phyloP scores from a whole-genome alignment of 2,888 invertebrate genomes.

The Conomelus anceps region DNA sequence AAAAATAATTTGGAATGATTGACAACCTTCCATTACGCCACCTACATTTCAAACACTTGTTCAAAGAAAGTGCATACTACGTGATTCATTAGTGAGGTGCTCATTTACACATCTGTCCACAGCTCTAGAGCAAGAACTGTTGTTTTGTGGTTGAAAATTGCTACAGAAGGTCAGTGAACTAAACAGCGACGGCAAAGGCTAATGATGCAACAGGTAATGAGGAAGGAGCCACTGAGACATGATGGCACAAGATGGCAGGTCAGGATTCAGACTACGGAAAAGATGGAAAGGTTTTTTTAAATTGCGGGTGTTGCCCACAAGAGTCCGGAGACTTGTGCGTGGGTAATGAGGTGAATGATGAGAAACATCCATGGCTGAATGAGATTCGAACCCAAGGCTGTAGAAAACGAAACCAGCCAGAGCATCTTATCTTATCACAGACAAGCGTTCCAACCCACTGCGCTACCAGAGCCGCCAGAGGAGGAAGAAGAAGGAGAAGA shows the following conservation, averaged over 20 bases:
- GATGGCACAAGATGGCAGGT: neutral
- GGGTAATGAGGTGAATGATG: too few relatives aligned
- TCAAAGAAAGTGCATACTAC: neutral
- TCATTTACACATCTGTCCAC: neutral
- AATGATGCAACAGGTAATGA: neutral
- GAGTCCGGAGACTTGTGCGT: too few relatives aligned
- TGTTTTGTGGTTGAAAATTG: neutral
- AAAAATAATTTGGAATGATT: too few relatives aligned
- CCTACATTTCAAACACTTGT: neutral
- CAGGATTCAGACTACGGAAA: neutral
- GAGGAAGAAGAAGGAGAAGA: neutral
- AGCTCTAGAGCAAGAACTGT: neutral
- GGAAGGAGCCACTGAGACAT: neutral
- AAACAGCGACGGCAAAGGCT: neutral
- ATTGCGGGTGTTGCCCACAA: too few relatives aligned
- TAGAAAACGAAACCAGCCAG: too few relatives aligned
- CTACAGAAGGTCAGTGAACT: neutral
- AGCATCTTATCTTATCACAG: too few relatives aligned
- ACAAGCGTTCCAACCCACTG: too few relatives aligned
- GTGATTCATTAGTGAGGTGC: neutral
- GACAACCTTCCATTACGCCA: neutral
- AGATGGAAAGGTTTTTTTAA: neutral
- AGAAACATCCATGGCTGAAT: too few relatives aligned
- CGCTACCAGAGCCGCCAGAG: too few relatives aligned
- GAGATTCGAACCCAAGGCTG: too few relatives aligned